Evolutionary conservation across 2,797 vertebrate species (phyloP), one percentile per base, ranked within the genome.

Genomic region (Thamnophis elegans): DNA sequence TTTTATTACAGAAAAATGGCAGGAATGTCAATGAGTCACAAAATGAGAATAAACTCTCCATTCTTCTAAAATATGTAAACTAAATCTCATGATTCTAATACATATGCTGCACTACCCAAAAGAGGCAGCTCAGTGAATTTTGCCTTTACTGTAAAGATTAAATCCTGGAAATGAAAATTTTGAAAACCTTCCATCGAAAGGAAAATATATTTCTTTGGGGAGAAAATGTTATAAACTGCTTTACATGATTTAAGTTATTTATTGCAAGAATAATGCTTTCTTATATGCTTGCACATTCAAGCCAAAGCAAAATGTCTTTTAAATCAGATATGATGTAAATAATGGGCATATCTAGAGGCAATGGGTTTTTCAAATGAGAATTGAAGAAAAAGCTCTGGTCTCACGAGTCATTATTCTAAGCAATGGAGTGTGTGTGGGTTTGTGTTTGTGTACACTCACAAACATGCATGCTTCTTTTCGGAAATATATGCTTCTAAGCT

Each of bases 291-390:
- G 68, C 20, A 90, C 32, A 1, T 65, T n/a, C 60, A 90, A 88
- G 36, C 91, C 94, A 94, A 89, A 94, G 93, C 91, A 92, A 92
- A 90, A 92, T 90, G 82, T 87, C 62, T 90, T 87, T 73, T 90
- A 90, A 90, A 92, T 87, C 95, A 93, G 90, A 93, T 88, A 92
- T 85, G 89, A 94, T 89, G 95, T 95, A 96, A 96, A 96, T 95
- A 94, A 96, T 92, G 92, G 93, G 87, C 89, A 94, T 58, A 73
- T 94, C 94, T 95, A 93, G 95, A 93, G 95, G 91, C 89, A 65
- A 94, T 26, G 42, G 54, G 53, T 93, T 96, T 95, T 93, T 93
- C 92, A 96, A 95, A 94, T 92, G 7, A 95, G 56, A 90, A 92
- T 91, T 86, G 93, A 94, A 95, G 91, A 60, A 95, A 93, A 95